These are phyloP conservation scores for Anthoscopus minutus DNA, from an alignment of 2,113 vertebrate genomes.

Conservation along the genomic window DNA sequence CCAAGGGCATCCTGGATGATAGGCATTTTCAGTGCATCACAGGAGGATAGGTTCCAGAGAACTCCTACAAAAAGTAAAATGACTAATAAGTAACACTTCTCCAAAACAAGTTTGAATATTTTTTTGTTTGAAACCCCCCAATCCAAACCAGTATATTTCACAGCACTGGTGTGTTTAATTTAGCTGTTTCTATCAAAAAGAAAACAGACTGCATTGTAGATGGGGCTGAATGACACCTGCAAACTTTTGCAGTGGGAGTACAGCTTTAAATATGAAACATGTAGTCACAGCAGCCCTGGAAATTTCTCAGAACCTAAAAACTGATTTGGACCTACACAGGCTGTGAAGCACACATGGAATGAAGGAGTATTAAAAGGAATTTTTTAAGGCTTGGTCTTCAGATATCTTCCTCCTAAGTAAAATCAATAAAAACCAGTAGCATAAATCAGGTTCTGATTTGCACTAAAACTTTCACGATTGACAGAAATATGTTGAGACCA, in stretches of 20 bases:
- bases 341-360: neutral
- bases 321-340: neutral
- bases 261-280: neutral
- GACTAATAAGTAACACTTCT: neutral
- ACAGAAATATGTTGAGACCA: rapidly evolving
- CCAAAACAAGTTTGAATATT: neutral
- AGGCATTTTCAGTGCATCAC: constrained; percentile 98
- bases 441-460: neutral
- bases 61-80: constrained; percentile 76
- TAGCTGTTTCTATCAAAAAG: neutral
- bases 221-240: neutral
- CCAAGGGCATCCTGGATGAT: constrained; percentile 98
- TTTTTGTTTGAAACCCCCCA: rapidly evolving
- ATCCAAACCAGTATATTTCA: neutral
- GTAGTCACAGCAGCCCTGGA: neutral
- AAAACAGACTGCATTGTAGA: neutral
- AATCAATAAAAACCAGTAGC: neutral
- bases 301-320: neutral
- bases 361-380: neutral
- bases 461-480: neutral
- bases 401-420: neutral
- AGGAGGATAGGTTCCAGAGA: constrained; percentile 97
- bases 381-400: neutral
- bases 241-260: neutral
- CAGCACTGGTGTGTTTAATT: neutral